Evolutionary conservation across 2,113 vertebrate species (phyloP), one percentile per base, ranked within the genome.

Genomic region (Grammomys dolichurus): DNA sequence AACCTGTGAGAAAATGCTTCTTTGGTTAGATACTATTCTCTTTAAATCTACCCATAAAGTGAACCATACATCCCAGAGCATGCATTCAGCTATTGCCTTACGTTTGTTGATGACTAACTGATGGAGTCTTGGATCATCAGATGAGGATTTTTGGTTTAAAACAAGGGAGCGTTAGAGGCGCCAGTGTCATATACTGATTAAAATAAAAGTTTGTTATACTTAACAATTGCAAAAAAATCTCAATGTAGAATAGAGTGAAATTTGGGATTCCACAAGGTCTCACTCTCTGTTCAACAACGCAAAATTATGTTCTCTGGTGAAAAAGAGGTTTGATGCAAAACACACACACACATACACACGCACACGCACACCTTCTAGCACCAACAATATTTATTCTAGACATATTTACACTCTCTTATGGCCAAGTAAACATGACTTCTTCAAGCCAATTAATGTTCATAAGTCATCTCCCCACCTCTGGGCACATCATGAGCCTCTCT

Each of bases 401-500:
- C 94, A 94, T 96, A 84, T 96, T 96, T 97, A 94, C 92, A 85
- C 90, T 97, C 92, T 89, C 28, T 95, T 80, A 96, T 97, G 95
- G 93, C 87, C 96, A 97, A 88, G 93, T 96, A 97, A 98, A 97
- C 89, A 89, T 96, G 97, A 92, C 90, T 77, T 72, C 94, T 93
- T 93, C 67, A 95, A 93, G 97, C 86, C 95, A 96, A 96, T 96
- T 96, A 97, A 97, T 98, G 97, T 97, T 97, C 40, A 46, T 91
- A 95, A 91, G 4, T 85, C 89, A 56, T 94, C 78, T 67, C 88
- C 89, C 94, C 77, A 63, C 96, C 96, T 96, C 4, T 26, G 11
- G 90, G 7, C 36, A 10, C 12, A 24, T 12, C 13, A 24, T 3
- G 3, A 24, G 46, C 17, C 7, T 58, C 12, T 77, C 7, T 36